Evolutionary conservation across 2,797 vertebrate species (phyloP).

Genomic region (Cossypha caffra): DNA sequence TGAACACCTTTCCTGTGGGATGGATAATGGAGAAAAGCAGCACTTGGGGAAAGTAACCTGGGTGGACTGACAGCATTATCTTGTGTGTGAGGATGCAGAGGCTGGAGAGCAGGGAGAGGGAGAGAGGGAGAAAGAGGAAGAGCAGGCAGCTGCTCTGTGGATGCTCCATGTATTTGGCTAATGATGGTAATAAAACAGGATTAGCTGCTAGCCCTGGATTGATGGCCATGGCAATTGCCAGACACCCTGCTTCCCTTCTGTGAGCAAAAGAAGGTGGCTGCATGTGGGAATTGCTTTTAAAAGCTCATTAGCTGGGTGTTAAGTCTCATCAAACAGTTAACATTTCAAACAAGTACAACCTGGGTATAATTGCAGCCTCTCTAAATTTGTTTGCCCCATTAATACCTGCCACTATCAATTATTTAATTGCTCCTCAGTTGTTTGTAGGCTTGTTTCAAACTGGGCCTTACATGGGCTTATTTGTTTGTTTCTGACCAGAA

Average conservation of each 20-base stretch:
- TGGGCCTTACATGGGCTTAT: background rate
- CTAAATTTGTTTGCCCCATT: slow-evolving; percentile 70
- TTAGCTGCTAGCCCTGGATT: slow-evolving; percentile 19
- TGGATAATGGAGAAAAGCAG: background rate
- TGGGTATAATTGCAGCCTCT: slow-evolving; percentile 56
- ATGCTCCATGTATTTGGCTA: background rate
- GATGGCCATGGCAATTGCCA: background rate
- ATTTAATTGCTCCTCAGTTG: background rate
- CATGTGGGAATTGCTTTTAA: slow-evolving; percentile 1
- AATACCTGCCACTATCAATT: slow-evolving; percentile 35
- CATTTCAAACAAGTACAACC: background rate
- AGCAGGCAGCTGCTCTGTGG: background rate
- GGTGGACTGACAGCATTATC: background rate
- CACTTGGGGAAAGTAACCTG: rapidly evolving
- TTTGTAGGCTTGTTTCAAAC: background rate
- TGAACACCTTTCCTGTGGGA: too few relatives aligned
- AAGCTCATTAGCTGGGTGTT: slow-evolving; percentile 59
- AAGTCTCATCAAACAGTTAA: slow-evolving; percentile 71
- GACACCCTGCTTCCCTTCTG: background rate
- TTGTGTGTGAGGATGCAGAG: background rate
- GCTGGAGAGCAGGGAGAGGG: background rate
- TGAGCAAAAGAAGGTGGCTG: background rate
- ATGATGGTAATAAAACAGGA: slow-evolving; percentile 45
- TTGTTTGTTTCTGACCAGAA: background rate
- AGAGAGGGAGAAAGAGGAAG: background rate